These are phyloP conservation scores for Ptychochromis oligacanthus DNA, from an alignment of 2,113 vertebrate species.

Conservation along the genomic window DNA sequence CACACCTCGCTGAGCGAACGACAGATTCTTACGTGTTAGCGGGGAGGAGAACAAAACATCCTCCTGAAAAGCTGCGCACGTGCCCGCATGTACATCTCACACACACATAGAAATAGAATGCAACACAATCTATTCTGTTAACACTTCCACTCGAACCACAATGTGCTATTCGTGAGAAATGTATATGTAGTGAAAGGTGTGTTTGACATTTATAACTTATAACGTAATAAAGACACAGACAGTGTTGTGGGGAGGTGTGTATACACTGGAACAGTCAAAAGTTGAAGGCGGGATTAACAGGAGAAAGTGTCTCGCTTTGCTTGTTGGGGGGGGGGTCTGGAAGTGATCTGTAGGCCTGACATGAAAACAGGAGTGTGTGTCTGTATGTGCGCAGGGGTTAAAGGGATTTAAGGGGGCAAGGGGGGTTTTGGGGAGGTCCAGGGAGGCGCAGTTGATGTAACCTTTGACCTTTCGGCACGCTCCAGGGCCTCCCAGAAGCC, in stretches of 20 bases:
- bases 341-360: conserved; percentile 66
- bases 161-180: conserved; percentile 29
- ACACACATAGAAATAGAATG: not conserved
- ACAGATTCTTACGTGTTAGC: conserved; percentile 54
- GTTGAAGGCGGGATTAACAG: conserved; percentile 23
- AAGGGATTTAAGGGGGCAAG: conserved; percentile 40
- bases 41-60: conserved; percentile 49
- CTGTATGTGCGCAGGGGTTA: conserved; percentile 2
- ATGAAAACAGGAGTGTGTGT: conserved; percentile 40
- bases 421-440: conserved; percentile 52
- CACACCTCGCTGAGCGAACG: conserved; percentile 56
- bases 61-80: conserved; percentile 13
- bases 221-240: conserved; percentile 3
- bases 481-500: conserved; percentile 78
- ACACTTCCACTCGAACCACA: conserved; percentile 33
- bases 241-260: not conserved
- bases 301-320: conserved; percentile 6
- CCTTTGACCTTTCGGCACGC: conserved; percentile 80
- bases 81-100: not conserved
- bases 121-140: conserved; percentile 13
- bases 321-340: conserved; percentile 60
- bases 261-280: not conserved
- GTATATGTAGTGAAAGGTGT: conserved; percentile 9
- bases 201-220: not conserved
- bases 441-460: conserved; percentile 79